Evolutionary conservation across 2,113 vertebrate genomes (phyloP), one percentile per base, ranked within the genome.

Genomic region (Gadus chalcogrammus): DNA sequence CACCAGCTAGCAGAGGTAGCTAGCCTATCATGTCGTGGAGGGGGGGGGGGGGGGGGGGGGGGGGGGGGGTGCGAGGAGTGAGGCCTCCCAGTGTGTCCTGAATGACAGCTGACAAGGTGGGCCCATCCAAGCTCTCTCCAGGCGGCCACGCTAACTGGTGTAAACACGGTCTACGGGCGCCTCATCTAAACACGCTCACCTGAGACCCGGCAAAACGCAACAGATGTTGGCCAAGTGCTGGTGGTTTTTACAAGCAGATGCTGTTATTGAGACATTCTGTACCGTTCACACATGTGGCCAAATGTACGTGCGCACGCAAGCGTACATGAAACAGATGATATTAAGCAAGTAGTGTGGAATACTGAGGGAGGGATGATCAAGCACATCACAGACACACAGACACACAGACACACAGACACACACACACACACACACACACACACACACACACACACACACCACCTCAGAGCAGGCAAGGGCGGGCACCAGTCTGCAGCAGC

Each of bases 261-360:
- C 65, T 72, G 78, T 85, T 88, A 87, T 85, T 84, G 85, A 85
- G 82, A 88, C 87, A 88, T 87, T 86, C 80, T 85, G 87, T 88
- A 85, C 84, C 55, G 77, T 82, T 86, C 71, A 76, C 74, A 78
- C 77, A 79, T 63, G 31, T 7, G 31, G 4, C 31, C 31, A 35
- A 4, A 35, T 35, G 31, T 35, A 7, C 31, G 31, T 7, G 6
- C 31, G 2, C 31, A 35, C 31, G 6, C 31, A 35, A 35, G 31
- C 31, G 31, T 11, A 48, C 42, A 48, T 48, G 11, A 48, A 9
- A 48, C 42, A 48, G 9, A 48, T 13, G 42, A 35, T 35, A 35
- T 35, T 35, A 35, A 35, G 31, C 31, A 4, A 35, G 31, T 35
- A 35, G 4, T 35, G 4, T 35, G 31, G 1, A 35, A 35, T 35